These are phyloP conservation scores for Crypturellus undulatus DNA, from an alignment of 2,113 vertebrate genomes.

Conservation along the genomic window DNA sequence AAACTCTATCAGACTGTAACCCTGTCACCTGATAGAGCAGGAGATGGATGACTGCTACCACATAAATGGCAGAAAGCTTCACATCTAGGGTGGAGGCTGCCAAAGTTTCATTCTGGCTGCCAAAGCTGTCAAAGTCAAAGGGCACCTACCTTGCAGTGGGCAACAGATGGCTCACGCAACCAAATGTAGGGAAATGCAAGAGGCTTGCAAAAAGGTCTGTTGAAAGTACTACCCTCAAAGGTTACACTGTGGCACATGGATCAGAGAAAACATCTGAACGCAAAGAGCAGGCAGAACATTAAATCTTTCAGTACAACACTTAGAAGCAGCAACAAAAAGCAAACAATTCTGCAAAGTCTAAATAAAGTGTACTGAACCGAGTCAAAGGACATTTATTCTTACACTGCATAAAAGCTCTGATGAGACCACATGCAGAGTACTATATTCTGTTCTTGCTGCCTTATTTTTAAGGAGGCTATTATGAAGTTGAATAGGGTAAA, in stretches of 20 bases:
- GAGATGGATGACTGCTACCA: background rate
- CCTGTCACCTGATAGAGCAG: background rate
- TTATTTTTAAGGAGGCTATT: background rate
- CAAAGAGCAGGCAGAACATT: background rate
- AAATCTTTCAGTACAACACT: background rate
- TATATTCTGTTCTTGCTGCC: background rate
- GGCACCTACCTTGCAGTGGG: background rate
- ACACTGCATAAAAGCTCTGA: background rate
- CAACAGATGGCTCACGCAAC: conserved; percentile 35
- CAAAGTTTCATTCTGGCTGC: background rate
- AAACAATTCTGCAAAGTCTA: background rate
- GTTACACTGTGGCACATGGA: background rate
- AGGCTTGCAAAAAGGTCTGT: background rate
- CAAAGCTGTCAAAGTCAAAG: background rate
- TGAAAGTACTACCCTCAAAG: background rate
- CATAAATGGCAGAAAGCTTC: background rate
- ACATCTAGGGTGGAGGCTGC: background rate
- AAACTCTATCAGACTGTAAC: background rate
- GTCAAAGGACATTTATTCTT: background rate
- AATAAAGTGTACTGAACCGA: background rate
- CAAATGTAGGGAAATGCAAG: background rate
- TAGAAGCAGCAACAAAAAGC: background rate
- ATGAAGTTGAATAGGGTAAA: background rate
- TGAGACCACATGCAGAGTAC: background rate
- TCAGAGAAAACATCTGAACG: background rate